Conservation (phyloP, 2,797 vertebrate genomes). For the Pangasius larnaudii region DNA sequence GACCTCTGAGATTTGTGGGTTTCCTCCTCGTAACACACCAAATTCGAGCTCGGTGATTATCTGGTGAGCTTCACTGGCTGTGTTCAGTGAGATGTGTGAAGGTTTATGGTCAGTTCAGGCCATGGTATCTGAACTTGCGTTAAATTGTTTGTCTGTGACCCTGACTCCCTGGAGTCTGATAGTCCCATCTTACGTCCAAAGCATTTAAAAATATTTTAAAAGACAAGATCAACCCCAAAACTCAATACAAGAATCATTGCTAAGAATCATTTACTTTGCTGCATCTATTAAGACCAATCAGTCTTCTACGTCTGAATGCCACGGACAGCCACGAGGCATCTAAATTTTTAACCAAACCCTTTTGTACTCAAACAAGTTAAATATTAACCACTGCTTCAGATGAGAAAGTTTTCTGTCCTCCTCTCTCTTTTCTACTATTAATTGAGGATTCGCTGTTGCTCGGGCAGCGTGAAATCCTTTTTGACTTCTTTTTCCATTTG, state of each 20-base stretch:
- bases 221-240: neutral
- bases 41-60: neutral
- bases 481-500: slow-evolving; percentile 92
- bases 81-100: neutral
- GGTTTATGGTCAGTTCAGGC: neutral
- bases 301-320: slow-evolving; percentile 65
- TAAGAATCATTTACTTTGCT: slow-evolving; percentile 37
- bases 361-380: slow-evolving; percentile 85
- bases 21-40: neutral
- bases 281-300: slow-evolving; percentile 62
- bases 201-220: too few species aligned
- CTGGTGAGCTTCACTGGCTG: neutral
- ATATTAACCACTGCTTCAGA: slow-evolving; percentile 81
- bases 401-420: slow-evolving; percentile 74
- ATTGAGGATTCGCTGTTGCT: slow-evolving; percentile 80
- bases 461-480: slow-evolving; percentile 88
- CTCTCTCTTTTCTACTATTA: slow-evolving; percentile 70
- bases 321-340: slow-evolving; percentile 74
- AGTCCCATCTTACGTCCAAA: neutral
- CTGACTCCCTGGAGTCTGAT: neutral
- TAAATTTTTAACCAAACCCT: slow-evolving; percentile 85
- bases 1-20: neutral
- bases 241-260: neutral
- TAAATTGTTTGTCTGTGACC: neutral
- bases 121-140: neutral